Conservation (phyloP, 2,797 vertebrate genomes). For the Triplophysa bombifrons region DNA sequence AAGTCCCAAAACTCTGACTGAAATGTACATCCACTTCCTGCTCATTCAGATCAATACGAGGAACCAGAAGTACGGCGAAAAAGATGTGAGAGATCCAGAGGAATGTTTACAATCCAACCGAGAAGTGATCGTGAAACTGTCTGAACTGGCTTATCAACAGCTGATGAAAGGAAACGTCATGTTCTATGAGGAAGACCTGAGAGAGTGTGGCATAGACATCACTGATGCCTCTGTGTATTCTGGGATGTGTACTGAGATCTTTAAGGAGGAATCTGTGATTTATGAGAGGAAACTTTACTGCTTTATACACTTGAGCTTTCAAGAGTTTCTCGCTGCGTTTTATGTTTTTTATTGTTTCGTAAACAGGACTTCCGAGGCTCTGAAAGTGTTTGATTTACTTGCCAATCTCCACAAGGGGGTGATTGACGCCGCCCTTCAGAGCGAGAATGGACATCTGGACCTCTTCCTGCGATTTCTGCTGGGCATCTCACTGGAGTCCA, state of each 20-base stretch:
- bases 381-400: neutral
- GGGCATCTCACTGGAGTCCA: constrained; percentile 19
- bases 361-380: neutral
- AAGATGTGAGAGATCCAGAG: neutral
- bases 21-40: constrained; percentile 22
- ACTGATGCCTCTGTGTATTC: neutral
- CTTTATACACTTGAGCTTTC: constrained; percentile 25
- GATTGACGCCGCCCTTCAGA: neutral
- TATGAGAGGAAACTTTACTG: constrained; percentile 7
- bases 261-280: constrained; percentile 2
- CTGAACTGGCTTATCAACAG: constrained; percentile 7
- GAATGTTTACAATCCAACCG: neutral
- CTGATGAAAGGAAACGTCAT: constrained; percentile 9
- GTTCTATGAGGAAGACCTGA: constrained; percentile 10
- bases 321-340: neutral
- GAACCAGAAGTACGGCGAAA: neutral
- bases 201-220: neutral
- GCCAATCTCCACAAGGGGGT: neutral
- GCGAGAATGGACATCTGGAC: constrained; percentile 7
- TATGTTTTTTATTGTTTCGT: neutral
- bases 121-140: neutral
- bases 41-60: neutral
- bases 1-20: constrained; percentile 16
- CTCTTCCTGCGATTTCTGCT: constrained; percentile 10
- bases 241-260: constrained; percentile 21